A percentile compares a stretch with the other conserved stretches of the same genome.
These are phyloP conservation scores for Drosophila asahinai DNA, from an alignment of 1,140 invertebrate species.

Conservation along the genomic window DNA sequence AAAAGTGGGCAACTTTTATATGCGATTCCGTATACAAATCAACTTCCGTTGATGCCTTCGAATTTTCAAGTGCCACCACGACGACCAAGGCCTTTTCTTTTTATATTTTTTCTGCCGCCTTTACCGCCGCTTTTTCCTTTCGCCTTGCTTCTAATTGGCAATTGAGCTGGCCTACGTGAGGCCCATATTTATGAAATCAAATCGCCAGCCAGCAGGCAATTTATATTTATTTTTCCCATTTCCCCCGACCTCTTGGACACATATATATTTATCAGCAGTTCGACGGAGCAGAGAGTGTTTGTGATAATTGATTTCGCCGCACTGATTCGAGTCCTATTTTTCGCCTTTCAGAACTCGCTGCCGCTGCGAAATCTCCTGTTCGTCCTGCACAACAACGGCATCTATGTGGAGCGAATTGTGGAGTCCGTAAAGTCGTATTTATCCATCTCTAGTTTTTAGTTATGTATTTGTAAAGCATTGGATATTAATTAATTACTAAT, in stretches of 20 bases:
- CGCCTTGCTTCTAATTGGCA: slow-evolving; percentile 78
- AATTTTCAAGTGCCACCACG: slow-evolving; percentile 58
- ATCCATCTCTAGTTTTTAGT: slow-evolving; percentile 64
- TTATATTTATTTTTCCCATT: slow-evolving; percentile 70
- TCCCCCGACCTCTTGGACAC: slow-evolving; percentile 31
- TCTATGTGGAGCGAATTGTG: slow-evolving; percentile 71
- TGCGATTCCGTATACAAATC: slow-evolving; percentile 77
- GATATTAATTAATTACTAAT: neutral
- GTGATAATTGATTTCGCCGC: slow-evolving; percentile 49
- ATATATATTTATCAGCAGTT: slow-evolving; percentile 59
- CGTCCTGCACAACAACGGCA: slow-evolving; percentile 68
- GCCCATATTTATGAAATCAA: slow-evolving; percentile 79
- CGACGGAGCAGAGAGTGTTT: slow-evolving; percentile 45
- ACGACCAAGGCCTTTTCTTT: slow-evolving; percentile 18
- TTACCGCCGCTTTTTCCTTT: slow-evolving; percentile 18
- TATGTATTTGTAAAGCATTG: neutral
- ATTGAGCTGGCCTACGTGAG: slow-evolving; percentile 83
- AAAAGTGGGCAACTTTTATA: slow-evolving; percentile 54
- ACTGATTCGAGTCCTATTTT: slow-evolving; percentile 32
- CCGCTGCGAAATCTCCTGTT: slow-evolving; percentile 62
- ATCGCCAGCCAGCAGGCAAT: slow-evolving; percentile 49
- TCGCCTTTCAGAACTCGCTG: slow-evolving; percentile 67
- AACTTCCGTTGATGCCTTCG: slow-evolving; percentile 66
- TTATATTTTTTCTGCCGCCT: slow-evolving; percentile 23
- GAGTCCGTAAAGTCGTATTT: slow-evolving; percentile 75